Evolutionary conservation across 2,888 invertebrate genomes (phyloP), one percentile per base, ranked within the genome.

Genomic region (Epistrophe grossulariae): DNA sequence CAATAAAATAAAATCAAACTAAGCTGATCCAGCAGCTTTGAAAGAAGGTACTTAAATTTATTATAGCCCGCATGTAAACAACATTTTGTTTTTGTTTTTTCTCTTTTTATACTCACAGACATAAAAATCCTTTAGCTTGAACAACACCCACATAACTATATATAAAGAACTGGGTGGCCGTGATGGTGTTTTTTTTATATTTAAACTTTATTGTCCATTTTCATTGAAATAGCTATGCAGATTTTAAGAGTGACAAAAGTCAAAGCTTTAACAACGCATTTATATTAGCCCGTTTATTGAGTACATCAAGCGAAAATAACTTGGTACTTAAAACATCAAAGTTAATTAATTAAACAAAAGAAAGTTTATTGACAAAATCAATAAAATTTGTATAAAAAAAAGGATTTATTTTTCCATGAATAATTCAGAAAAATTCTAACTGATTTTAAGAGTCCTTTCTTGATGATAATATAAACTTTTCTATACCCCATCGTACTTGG

Each of bases 211-310:
- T 55, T 55, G 55, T 31, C 15, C 15, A n/a, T 31, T 55, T 8
- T 55, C 28, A 55, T 15, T 55, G 28, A 55, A 55, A 55, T 55
- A 4, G 31, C 55, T 31, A 55, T 55, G 55, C 31, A 55, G 28
- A 55, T 55, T 31, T 31, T 31, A 55, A 55, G 24, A 24, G 55
- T 55, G 55, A 55, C 55, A 55, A n/a, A 55, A 31, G 55, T 55
- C 55, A 31, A 28, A 55, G 55, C n/a, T 55, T 55, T 31, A 55
- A 28, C 15, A 55, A n/a, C 55, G 1, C 8, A 28, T 15, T 55
- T 55, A 55, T 55, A 24, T 24, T 3, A 4, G n/a, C 15, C 0
- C 9, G 15, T 55, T 55, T 55, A 31, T 55, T 55, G 55, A 55
- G 28, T 55, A 13, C 3, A n/a, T n/a, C n/a, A 28, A 4, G 9